phyloP scores from a whole-genome alignment of 2,888 invertebrate species.

The Thumatha senex region DNA sequence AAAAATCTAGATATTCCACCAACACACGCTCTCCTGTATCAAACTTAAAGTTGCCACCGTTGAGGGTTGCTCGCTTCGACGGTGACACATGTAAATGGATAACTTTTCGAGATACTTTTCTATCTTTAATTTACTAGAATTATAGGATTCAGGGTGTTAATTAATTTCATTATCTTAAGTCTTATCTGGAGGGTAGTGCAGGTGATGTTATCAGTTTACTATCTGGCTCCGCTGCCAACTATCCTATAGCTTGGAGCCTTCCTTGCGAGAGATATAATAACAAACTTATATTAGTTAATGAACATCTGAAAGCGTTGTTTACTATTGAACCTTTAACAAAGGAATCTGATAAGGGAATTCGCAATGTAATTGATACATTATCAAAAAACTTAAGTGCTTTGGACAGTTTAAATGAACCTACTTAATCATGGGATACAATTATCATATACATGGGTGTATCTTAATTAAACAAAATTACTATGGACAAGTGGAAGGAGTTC shows the following conservation, averaged over 20 bases:
- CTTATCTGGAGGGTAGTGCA: no score
- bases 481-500: no score
- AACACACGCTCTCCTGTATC: background rate
- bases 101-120: background rate
- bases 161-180: no score
- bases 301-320: background rate
- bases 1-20: background rate
- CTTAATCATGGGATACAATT: background rate
- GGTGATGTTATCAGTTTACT: no score
- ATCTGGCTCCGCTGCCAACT: no score
- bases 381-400: background rate
- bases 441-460: background rate
- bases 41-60: background rate
- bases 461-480: background rate
- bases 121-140: background rate
- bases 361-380: background rate
- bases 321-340: background rate
- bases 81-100: background rate
- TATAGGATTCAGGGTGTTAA: no score
- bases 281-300: background rate
- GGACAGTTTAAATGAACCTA: background rate
- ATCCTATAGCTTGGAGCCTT: no score
- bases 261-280: background rate
- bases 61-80: background rate
- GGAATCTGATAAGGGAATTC: background rate